Evolutionary conservation across 2,797 vertebrate species (phyloP).

Genomic region (Buceros bicornis): DNA sequence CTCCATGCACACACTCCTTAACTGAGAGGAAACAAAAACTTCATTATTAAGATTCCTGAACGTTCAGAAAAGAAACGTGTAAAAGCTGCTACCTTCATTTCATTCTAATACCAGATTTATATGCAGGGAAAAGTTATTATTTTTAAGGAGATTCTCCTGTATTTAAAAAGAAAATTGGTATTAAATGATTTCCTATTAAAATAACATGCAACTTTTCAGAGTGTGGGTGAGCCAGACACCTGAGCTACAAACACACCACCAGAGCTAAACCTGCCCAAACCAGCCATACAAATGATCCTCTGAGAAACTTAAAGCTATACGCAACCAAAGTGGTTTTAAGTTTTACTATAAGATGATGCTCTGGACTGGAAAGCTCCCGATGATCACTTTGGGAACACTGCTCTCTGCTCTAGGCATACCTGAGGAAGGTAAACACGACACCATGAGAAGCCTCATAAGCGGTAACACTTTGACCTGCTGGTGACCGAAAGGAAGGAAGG

Average conservation of each 20-base stretch:
- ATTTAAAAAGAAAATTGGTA: background rate
- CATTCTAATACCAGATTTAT: background rate
- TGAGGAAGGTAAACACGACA: background rate
- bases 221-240: fast-evolving
- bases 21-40: background rate
- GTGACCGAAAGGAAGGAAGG: fast-evolving
- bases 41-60: background rate
- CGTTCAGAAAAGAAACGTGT: background rate
- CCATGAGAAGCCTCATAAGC: fast-evolving
- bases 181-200: background rate
- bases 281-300: fast-evolving
- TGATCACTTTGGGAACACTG: background rate
- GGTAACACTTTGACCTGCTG: fast-evolving
- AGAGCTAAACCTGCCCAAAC: background rate
- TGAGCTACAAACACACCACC: background rate
- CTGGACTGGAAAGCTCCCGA: background rate
- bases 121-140: background rate
- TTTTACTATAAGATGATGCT: fast-evolving
- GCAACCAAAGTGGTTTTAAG: background rate
- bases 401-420: fast-evolving
- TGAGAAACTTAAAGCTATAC: fast-evolving
- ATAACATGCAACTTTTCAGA: background rate
- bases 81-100: background rate
- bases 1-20: constrained; percentile 2
- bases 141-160: background rate